Evolutionary conservation across 2,797 vertebrate species (phyloP), one percentile per base, ranked within the genome.

Genomic region (Pseudomugil gertrudae): DNA sequence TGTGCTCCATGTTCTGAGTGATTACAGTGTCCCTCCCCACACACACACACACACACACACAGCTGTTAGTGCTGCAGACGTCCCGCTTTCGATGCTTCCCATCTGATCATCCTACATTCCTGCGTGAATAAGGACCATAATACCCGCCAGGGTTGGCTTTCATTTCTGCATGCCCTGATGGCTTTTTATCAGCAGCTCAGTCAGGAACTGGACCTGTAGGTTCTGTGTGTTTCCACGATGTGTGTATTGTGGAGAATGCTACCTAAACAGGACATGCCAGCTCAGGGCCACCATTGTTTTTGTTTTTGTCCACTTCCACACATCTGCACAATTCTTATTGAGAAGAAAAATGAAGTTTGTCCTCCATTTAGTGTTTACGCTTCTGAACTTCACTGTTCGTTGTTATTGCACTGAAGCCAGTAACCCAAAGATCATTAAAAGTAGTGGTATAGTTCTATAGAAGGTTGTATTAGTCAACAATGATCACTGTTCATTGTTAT

Each of bases 221-320:
- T 62, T 68, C 59, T 55, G 68, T 60, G 68, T 60, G 76, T 77
- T 88, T 83, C 60, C 36, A 57, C 7, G 15, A 68, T 89, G 87
- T 80, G 78, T 64, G 73, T 84, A 81, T 87, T 90, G 87, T 81
- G 74, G 85, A 83, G 89, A 92, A 83, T 86, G 79, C 74, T 78
- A 81, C 84, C 85, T 84, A 88, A 92, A 91, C 92, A 92, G 92
- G 90, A 92, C 91, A 80, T 91, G 76, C 86, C 87, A 72, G 80
- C 83, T 76, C 74, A 69, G 55, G 66, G 76, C 69, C 74, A 71
- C 86, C 79, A 89, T 89, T 90, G 81, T 86, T 24, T 26, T 75
- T 55, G 66, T 17, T 23, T 27, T 35, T 66, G 56, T 59, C 21
- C 21, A 51, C 72, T 64, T 83, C 53, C 73, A 71, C 58, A 30